Conservation (phyloP, 2,113 vertebrate species). For the Mirza zaza region DNA sequence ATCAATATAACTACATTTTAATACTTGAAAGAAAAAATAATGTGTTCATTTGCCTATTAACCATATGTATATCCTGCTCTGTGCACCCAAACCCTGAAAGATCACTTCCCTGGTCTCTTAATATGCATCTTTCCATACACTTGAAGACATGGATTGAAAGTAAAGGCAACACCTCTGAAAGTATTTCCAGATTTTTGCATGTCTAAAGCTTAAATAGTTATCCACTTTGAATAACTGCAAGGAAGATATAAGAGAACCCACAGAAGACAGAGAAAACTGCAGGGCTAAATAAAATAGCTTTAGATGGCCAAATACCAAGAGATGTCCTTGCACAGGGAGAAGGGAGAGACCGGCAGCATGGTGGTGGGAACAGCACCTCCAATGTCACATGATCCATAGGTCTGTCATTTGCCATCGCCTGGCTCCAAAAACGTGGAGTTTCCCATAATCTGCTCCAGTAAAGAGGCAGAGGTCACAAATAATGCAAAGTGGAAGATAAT, state of each 20-base stretch:
- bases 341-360: not conserved
- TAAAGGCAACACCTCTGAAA: not conserved
- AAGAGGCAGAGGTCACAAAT: not conserved
- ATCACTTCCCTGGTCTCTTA: not conserved
- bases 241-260: not conserved
- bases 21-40: conserved; percentile 39
- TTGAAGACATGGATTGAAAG: not conserved
- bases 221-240: not conserved
- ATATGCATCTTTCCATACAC: not conserved
- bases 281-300: not conserved
- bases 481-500: conserved; percentile 13
- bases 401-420: not conserved
- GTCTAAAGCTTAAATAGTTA: not conserved
- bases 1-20: conserved; percentile 60
- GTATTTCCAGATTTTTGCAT: not conserved
- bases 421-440: not conserved
- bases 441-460: not conserved
- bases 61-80: not conserved
- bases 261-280: not conserved
- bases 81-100: not conserved
- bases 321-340: not conserved
- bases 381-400: not conserved
- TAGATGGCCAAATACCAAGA: not conserved
- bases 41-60: conserved; percentile 29
- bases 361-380: not conserved